phyloP scores from a whole-genome alignment of 2,113 vertebrate genomes.

The Tragelaphus imberbis region DNA sequence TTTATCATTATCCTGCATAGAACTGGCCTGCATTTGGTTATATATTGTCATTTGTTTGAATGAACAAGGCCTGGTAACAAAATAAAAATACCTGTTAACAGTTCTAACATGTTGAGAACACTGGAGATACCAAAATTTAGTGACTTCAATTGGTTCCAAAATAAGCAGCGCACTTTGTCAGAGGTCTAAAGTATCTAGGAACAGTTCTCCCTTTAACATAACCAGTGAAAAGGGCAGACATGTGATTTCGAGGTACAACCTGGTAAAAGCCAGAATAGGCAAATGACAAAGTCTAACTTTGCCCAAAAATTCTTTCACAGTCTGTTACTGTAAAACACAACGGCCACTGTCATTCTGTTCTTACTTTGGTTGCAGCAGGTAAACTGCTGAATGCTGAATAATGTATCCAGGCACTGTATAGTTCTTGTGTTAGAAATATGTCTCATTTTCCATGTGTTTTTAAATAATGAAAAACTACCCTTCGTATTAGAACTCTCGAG shows the following conservation, averaged over 20 bases:
- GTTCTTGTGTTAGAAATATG: conserved; percentile 77
- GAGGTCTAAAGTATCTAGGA: conserved; percentile 69
- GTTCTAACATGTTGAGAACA: conserved; percentile 73
- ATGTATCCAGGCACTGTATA: conserved; percentile 77
- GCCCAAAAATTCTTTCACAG: conserved; percentile 67
- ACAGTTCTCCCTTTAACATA: conserved; percentile 69
- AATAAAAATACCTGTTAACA: conserved; percentile 67
- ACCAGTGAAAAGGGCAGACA: conserved; percentile 48
- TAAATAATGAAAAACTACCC: conserved; percentile 89
- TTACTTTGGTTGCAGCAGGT: conserved; percentile 83
- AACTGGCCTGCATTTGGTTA: conserved; percentile 97
- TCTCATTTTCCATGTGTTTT: conserved; percentile 72
- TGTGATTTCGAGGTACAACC: conserved; percentile 73
- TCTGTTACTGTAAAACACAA: conserved; percentile 58
- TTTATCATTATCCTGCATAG: conserved; percentile 97
- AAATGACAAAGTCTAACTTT: conserved; percentile 72
- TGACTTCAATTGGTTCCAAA: conserved; percentile 74
- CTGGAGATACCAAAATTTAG: conserved; percentile 67
- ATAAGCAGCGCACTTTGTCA: conserved; percentile 67
- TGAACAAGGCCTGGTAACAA: conserved; percentile 84
- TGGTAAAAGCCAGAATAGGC: conserved; percentile 73
- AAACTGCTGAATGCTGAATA: conserved; percentile 60
- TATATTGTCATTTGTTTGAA: conserved; percentile 84
- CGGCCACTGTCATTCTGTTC: conserved; percentile 67
- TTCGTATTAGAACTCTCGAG: conserved; percentile 86